phyloP scores from a whole-genome alignment of 92 coral and sea anemone genomes.

The Palythoa caribaeorum region DNA sequence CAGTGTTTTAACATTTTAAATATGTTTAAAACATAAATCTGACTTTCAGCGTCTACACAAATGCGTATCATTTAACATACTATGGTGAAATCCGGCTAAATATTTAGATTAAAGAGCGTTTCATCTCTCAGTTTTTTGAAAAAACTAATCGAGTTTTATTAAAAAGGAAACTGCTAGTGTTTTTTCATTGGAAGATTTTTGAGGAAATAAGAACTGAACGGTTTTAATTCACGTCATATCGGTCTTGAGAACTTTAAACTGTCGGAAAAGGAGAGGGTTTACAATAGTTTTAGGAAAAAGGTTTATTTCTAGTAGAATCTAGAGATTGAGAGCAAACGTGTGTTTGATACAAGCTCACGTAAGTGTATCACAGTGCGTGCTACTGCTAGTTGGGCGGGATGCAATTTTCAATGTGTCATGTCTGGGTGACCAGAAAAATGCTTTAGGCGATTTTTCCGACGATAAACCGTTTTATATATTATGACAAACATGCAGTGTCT shows the following conservation, averaged over 20 bases:
- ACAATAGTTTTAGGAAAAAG: too few species aligned
- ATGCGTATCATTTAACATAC: background rate
- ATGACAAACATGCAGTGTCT: too few species aligned
- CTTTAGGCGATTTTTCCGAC: background rate
- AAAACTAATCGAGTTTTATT: background rate
- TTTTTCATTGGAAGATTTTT: background rate
- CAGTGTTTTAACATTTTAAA: too few species aligned
- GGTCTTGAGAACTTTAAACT: too few species aligned
- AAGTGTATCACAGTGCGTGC: background rate
- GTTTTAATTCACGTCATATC: too few species aligned
- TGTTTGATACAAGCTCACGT: background rate
- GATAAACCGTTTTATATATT: too few species aligned
- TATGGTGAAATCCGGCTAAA: background rate
- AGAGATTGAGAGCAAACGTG: too few species aligned
- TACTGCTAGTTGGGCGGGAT: background rate
- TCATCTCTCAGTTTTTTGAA: background rate
- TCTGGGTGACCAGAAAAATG: background rate
- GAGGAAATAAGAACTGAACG: background rate
- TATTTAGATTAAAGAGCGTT: background rate
- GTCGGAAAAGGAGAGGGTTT: too few species aligned
- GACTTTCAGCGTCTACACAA: background rate
- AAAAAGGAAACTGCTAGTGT: background rate
- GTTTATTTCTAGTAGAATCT: too few species aligned
- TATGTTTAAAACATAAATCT: background rate
- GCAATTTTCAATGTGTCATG: background rate